Base-by-base conservation (phyloP, 2,113 vertebrate genomes). In the Semnornis frantzii region DNA sequence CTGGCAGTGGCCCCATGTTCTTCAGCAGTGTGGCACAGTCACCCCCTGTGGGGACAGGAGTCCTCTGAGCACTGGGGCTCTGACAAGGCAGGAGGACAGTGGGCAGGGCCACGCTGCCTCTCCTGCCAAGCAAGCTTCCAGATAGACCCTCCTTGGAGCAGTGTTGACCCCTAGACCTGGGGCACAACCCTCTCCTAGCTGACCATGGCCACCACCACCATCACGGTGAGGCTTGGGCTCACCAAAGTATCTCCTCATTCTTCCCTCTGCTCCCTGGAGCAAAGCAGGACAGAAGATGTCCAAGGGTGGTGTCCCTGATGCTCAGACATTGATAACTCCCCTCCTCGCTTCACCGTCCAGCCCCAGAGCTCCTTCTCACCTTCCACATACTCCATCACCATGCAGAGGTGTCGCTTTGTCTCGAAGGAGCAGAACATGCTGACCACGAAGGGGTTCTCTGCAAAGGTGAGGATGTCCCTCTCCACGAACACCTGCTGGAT, bases 381-480 rank as follows among this genome's bases (percentile, higher is more conserved):
- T 99, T 99, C 99, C 92, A 99, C 99, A 0, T 99, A 99, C 95
- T 99, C 99, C 99, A 99, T 99, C 95, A 99, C 99, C 99, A 99
- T 99, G 97, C 99, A 99, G 62, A 99, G 98, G 95, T 99, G 99
- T 9, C 99, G 97, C 15, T 98, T 98, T 0, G 99, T 99, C 97
- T 99, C 99, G 2, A 99, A 99, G 44, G 99, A 99, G 96, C 99
- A 99, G 97, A 99, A 99, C 99, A 99, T 99, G 95, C 99, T 98
- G 95, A 99, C 99, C 17, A 99, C 99, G 0, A 99, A 99, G 12
- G 99, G 99, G 95, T 99, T 99, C 96, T 99, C 99, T 0, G 99
- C 99, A 0, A 99, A 99, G 8, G 99, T 99, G 60, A 99, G 96
- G 97, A 99, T 99, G 97, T 99, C 99, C 2, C 99, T 98, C 97